These are phyloP conservation scores for Orius laevigatus DNA, from an alignment of 1,140 invertebrate genomes.

Conservation along the genomic window DNA sequence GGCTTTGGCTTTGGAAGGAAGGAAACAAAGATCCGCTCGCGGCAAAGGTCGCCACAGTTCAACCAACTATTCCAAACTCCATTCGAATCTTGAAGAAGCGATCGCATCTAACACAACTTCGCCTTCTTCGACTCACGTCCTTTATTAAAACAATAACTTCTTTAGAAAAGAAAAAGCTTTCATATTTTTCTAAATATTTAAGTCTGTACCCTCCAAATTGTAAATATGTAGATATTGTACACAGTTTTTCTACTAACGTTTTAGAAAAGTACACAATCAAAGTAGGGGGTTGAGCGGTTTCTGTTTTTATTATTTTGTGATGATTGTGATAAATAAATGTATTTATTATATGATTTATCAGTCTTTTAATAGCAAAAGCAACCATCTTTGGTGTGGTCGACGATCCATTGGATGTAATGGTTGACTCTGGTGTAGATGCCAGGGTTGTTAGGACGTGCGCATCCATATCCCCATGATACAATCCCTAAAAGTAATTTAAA, in stretches of 20 bases:
- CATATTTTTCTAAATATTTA: too few species aligned
- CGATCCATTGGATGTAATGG: constrained; percentile 49
- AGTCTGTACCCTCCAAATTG: not conserved
- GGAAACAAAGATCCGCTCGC: not conserved
- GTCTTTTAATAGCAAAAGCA: constrained; percentile 19
- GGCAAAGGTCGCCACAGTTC: constrained; percentile 4
- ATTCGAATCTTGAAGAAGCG: constrained; percentile 15
- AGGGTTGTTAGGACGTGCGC: constrained; percentile 49
- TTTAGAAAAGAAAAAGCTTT: too few species aligned
- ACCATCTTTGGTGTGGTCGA: constrained; percentile 26
- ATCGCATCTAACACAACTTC: constrained; percentile 9
- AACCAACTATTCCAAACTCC: constrained; percentile 13
- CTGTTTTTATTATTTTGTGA: not conserved
- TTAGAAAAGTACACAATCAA: not conserved
- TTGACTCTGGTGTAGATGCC: constrained; percentile 56
- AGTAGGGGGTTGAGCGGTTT: not conserved
- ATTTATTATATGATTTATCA: not conserved
- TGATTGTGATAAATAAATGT: too few species aligned
- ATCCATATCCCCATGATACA: constrained; percentile 61
- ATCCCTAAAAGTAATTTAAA: constrained; percentile 30
- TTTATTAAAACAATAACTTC: constrained; percentile 8
- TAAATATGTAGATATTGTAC: constrained; percentile 5
- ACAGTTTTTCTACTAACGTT: not conserved
- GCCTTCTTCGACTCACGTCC: constrained; percentile 14
- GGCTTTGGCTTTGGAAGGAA: constrained; percentile 10